Evolutionary conservation across 2,797 vertebrate genomes (phyloP).

Genomic region (Tadarida brasiliensis): DNA sequence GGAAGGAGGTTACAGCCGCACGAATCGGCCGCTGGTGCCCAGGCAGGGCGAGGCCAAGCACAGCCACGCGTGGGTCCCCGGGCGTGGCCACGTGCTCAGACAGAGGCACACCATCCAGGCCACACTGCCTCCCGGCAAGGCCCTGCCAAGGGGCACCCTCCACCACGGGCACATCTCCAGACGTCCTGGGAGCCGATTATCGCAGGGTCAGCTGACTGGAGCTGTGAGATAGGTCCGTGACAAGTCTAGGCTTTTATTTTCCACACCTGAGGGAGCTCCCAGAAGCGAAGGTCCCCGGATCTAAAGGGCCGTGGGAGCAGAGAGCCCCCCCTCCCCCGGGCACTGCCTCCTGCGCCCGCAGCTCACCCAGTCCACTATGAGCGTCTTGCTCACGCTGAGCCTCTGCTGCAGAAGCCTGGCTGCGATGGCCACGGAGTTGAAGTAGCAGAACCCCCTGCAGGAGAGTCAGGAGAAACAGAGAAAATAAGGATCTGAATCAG

Average conservation of each 20-base stretch:
- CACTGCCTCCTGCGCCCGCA: neutral
- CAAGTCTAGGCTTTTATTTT: neutral
- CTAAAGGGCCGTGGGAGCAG: fast-evolving
- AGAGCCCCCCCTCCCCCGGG: fast-evolving
- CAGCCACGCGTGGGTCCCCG: fast-evolving
- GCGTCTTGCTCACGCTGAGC: slow-evolving; percentile 96
- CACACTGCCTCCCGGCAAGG: fast-evolving
- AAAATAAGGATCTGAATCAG: neutral
- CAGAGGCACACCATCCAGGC: fast-evolving
- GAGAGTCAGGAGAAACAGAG: neutral
- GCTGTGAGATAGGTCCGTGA: too few species aligned
- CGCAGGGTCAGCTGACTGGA: fast-evolving
- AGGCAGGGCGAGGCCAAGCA: fast-evolving
- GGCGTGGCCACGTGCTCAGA: fast-evolving
- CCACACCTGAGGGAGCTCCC: neutral
- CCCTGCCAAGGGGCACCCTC: fast-evolving
- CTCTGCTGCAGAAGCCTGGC: slow-evolving; percentile 97
- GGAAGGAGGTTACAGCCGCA: fast-evolving
- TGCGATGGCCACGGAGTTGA: slow-evolving; percentile 98
- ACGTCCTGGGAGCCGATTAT: neutral
- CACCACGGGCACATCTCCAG: fast-evolving
- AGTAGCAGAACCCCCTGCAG: slow-evolving; percentile 98
- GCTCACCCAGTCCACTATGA: slow-evolving; percentile 97
- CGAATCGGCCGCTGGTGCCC: fast-evolving
- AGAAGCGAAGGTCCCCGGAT: neutral